Evolutionary conservation across 2,888 invertebrate species (phyloP), one percentile per base, ranked within the genome.

Genomic region (Steinernema scapterisci): DNA sequence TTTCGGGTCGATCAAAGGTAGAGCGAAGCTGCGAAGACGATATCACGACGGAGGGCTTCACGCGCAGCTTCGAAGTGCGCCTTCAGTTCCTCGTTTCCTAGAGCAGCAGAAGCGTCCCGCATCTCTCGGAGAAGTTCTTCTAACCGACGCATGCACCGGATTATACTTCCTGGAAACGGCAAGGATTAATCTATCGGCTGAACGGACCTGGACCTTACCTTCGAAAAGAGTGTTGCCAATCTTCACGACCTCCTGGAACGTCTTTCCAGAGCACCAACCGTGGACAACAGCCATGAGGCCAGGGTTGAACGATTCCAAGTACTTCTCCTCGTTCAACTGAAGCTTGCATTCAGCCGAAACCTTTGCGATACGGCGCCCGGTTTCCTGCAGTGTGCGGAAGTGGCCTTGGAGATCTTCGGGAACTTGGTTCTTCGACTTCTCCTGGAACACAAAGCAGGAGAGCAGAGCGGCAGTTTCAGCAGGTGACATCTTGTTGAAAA

Each of bases 1-100:
- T 21, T 11, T 77, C 19, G 2, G 5, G n/a, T 13, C 48, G 27
- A 38, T 91, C 91, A 95, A 83, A 95, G 90, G 89, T 99, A 99
- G 73, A 99, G 91, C 89, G 96, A 97, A 75, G 97, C 97, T 25
- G 99, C 99, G 89, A 99, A 99, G n/a, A 99, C 94, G 88, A 99
- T 99, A 89, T 99, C 99, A 81, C 99, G 91, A 89, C 99, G 99
- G 75, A 99, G 92, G 79, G 94, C 89, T 86, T 80, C 77, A 13
- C 83, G 78, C 0, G 86, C 83, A 27, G 75, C 73, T 52, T 85
- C 84, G 72, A 87, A 84, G 51, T 93, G 93, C 81, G 79, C 77
- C 73, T 82, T 81, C 48, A 87, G 76, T 13, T 81, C 81, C 31
- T 78, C 76, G 74, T 83, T 84, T 25, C 81, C 79, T 52, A 82